phyloP scores from a whole-genome alignment of 1,140 invertebrate species.

The Phymastichus coffea region DNA sequence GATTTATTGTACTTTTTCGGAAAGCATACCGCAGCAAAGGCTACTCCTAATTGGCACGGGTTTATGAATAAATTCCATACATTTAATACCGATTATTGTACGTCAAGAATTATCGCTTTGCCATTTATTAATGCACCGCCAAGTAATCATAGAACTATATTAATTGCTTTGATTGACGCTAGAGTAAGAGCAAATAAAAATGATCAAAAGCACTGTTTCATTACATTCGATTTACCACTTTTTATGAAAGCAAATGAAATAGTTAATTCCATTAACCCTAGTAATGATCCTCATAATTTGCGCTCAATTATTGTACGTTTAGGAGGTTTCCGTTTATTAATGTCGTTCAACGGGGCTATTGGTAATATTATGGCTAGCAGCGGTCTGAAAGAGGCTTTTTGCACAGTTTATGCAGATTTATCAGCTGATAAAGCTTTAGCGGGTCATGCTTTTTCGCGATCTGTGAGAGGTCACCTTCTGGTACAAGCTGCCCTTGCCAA shows the following conservation, averaged over 20 bases:
- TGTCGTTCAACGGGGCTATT: constrained; percentile 48
- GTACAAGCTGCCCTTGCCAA: neutral
- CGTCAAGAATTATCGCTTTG: constrained; percentile 24
- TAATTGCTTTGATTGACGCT: constrained; percentile 28
- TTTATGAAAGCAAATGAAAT: constrained; percentile 54
- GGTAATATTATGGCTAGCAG: constrained; percentile 46
- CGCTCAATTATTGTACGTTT: constrained; percentile 26
- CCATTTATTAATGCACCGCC: too few species aligned
- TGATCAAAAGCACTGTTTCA: constrained; percentile 28
- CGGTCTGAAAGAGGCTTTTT: constrained; percentile 43
- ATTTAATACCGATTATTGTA: too few species aligned
- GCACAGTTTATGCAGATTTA: constrained; percentile 36
- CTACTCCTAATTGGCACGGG: constrained; percentile 27
- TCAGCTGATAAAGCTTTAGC: constrained; percentile 46
- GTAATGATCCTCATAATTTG: constrained; percentile 15
- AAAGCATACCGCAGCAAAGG: constrained; percentile 5
- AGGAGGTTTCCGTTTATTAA: constrained; percentile 44
- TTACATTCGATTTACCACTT: constrained; percentile 37
- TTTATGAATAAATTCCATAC: constrained; percentile 28
- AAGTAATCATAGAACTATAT: too few species aligned
- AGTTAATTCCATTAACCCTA: constrained; percentile 35
- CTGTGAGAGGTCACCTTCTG: constrained; percentile 48
- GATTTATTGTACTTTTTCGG: constrained; percentile 28
- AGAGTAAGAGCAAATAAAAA: constrained; percentile 14
- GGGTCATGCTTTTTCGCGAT: constrained; percentile 48